Conservation (phyloP, 2,888 invertebrate species). For the Digitonthophagus gazella region DNA sequence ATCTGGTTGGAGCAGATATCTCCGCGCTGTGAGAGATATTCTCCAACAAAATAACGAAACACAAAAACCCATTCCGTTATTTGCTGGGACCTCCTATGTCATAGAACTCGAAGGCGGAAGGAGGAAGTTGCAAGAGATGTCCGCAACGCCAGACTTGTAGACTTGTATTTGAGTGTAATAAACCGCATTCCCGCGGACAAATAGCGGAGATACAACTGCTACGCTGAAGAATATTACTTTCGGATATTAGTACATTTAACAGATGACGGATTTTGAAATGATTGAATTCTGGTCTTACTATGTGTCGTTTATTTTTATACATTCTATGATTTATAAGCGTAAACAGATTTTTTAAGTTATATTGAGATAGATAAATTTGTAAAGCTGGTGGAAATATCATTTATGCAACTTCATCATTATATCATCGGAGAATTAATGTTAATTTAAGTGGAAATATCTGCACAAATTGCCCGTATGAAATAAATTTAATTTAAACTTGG, state of each 20-base stretch:
- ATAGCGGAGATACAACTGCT: background rate
- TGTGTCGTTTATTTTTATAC: background rate
- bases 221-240: background rate
- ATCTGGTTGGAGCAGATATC: background rate
- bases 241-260: background rate
- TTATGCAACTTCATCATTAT: no score
- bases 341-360: background rate
- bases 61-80: background rate
- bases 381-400: no score
- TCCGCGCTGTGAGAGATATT: background rate
- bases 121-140: background rate
- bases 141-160: background rate
- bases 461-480: background rate
- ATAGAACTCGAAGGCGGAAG: background rate
- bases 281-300: background rate
- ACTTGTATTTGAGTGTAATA: background rate
- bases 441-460: background rate
- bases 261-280: background rate
- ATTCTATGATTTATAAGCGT: no score
- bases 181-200: background rate
- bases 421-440: background rate
- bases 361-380: no score
- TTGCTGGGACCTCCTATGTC: background rate
- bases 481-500: background rate
- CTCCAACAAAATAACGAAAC: background rate